Conservation (phyloP, 2,113 vertebrate species). For the Cepphus grylle region DNA sequence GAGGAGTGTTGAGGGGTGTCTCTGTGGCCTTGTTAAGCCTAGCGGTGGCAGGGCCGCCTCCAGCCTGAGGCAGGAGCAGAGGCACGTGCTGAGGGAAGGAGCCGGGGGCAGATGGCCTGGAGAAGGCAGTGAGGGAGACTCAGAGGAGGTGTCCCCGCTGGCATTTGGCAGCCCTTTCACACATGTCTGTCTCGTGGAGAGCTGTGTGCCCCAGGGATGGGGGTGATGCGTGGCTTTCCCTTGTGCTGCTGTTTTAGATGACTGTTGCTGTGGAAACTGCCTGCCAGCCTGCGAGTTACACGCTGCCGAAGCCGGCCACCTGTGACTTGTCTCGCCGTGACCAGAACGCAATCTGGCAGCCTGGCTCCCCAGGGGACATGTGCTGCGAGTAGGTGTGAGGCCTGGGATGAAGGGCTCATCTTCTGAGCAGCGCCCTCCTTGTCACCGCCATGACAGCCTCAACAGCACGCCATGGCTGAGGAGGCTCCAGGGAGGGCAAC, state of each 20-base stretch:
- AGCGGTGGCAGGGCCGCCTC: accelerated
- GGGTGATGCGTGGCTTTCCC: accelerated
- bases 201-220: neutral
- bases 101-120: too few species aligned
- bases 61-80: accelerated
- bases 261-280: neutral
- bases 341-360: neutral
- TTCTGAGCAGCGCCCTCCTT: neutral
- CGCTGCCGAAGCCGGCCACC: neutral
- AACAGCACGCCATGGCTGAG: accelerated
- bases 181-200: accelerated
- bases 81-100: neutral
- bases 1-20: neutral
- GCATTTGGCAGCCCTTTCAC: neutral
- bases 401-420: neutral
- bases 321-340: neutral
- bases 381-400: neutral
- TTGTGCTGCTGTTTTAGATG: neutral
- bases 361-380: accelerated
- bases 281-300: neutral
- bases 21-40: neutral
- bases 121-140: neutral
- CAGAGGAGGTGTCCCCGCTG: accelerated
- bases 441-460: neutral
- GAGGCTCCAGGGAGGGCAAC: accelerated